Evolutionary conservation across 2,113 vertebrate species (phyloP).

Genomic region (Neogale vison): DNA sequence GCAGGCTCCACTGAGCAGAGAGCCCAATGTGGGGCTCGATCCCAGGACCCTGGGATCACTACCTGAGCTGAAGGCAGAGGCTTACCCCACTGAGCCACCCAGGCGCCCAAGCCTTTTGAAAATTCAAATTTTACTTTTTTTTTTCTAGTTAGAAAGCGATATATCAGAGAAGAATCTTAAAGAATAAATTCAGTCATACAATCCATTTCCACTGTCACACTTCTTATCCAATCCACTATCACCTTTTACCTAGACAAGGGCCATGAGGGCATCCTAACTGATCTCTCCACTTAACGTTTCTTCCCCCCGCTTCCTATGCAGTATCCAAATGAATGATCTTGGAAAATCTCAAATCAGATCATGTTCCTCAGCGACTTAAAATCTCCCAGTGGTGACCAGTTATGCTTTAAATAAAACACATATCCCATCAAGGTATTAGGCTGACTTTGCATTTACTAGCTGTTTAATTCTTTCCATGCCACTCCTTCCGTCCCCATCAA

Average conservation of each 20-base stretch:
- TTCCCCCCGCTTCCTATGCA: neutral
- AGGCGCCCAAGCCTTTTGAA: neutral
- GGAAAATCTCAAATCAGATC: neutral
- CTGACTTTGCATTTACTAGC: neutral
- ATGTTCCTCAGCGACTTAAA: neutral
- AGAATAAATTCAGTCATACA: neutral
- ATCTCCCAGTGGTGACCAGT: neutral
- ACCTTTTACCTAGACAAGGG: neutral
- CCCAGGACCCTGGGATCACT: too few relatives aligned
- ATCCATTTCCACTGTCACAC: fast-evolving
- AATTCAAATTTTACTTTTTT: neutral
- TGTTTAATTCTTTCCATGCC: neutral
- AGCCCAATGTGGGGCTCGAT: too few relatives aligned
- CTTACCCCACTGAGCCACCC: too few relatives aligned
- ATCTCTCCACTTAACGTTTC: neutral
- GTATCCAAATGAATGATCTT: neutral
- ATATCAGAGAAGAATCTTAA: neutral
- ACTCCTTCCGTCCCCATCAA: neutral
- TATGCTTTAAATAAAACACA: neutral
- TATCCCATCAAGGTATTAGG: neutral
- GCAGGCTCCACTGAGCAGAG: too few relatives aligned
- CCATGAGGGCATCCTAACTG: neutral
- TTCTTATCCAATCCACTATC: neutral
- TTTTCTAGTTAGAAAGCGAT: neutral
- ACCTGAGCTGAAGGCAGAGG: too few relatives aligned